Base-by-base conservation (phyloP, 2,888 invertebrate species). In the Sycophila texana region DNA sequence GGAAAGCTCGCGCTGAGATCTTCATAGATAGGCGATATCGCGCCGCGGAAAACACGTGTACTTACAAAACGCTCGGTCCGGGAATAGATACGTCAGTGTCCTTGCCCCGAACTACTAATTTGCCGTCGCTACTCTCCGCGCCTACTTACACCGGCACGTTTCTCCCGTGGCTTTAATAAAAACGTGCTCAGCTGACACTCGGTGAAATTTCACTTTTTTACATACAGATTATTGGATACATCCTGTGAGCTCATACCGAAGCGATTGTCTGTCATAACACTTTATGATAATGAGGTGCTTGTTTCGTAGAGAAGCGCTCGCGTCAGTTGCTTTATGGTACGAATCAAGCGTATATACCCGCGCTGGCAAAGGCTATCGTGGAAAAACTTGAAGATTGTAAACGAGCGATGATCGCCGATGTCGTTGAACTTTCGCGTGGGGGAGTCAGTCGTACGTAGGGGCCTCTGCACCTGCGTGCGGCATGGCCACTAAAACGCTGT, bases 61-160 rank as follows among this genome's bases (percentile, higher is more conserved):
- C 61, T 66, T 61, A 66, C 73, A 74, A 79, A 53, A 30, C 14
- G 12, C 20, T 18, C 51, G 47, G 30, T 18, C n/a, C 60, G 22
- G 18, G 49, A 83, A 83, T 84, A 83, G 79, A 84, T 80, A 83
- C 81, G 76, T 83, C 82, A 83, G 80, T 82, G 81, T 77, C 80
- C 57, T 79, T 60, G 72, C 47, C 13, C 51, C 51, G 58, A 71
- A 58, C 65, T 74, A 80, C 73, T 77, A 73, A 80, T 77, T 80
- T 61, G 57, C 39, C 49, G 66, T 68, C 76, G 57, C 57, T 51
- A 51, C 60, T 26, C 60, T 4, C n/a, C 12, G n/a, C 26, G 61
- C 72, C 10, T 61, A 20, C 18, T 39, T 39, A 5, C 10, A 39
- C 39, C 10, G 20, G 26, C 7, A 14, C 26, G 49, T 55, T 68